Conservation (phyloP, 2,888 invertebrate species). For the Cephonodes hylas region DNA sequence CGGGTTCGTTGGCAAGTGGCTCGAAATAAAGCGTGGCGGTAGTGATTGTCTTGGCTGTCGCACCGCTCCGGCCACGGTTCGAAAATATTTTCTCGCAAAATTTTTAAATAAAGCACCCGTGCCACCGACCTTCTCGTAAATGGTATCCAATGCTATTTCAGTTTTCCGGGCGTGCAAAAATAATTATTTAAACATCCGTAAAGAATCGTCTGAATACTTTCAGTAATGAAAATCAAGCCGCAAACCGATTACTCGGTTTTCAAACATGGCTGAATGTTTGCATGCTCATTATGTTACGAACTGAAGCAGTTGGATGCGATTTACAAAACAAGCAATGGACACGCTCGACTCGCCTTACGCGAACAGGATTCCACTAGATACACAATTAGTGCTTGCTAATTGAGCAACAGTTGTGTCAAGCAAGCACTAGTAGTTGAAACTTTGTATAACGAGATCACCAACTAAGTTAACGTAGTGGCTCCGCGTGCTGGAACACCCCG, state of each 20-base stretch:
- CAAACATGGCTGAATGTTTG: not conserved
- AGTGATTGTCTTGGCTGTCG: constrained; percentile 16
- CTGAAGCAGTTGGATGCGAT: not conserved
- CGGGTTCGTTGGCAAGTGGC: constrained; percentile 50
- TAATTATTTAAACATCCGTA: not conserved
- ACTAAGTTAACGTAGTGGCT: too few relatives aligned
- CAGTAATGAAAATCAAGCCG: not conserved
- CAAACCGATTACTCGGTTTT: not conserved
- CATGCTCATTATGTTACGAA: not conserved
- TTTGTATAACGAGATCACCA: not conserved
- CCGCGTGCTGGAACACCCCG: not conserved
- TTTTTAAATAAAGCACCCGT: not conserved
- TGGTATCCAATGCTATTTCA: constrained; percentile 1
- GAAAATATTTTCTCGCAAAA: constrained; percentile 5
- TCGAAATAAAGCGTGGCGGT: constrained; percentile 50
- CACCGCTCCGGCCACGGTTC: not conserved
- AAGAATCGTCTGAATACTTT: not conserved
- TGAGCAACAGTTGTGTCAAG: not conserved
- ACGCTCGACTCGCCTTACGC: constrained; percentile 11
- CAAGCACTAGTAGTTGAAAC: not conserved
- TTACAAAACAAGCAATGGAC: not conserved
- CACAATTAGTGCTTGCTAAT: not conserved
- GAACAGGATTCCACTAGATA: constrained; percentile 12
- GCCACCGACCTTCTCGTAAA: not conserved
- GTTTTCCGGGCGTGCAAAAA: not conserved